phyloP scores from a whole-genome alignment of 2,888 invertebrate species.

The Salticus scenicus region DNA sequence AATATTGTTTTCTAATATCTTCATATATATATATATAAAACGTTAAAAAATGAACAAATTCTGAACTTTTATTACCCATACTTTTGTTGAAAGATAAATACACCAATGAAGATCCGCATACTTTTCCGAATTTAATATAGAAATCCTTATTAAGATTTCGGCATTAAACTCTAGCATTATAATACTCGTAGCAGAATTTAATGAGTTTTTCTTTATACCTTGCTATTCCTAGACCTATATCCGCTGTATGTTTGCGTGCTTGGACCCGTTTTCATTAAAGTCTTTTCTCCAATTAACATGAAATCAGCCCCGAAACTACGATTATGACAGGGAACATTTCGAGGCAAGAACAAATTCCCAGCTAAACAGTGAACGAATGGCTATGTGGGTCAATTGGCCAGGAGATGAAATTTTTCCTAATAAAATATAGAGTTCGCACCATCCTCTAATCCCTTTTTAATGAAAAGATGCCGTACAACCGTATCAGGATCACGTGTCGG shows the following conservation, averaged over 20 bases:
- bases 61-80: no score
- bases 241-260: background rate
- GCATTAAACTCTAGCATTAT: background rate
- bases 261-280: background rate
- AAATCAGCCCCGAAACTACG: background rate
- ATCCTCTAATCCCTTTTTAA: constrained; percentile 42
- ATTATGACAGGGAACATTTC: background rate
- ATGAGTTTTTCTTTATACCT: background rate
- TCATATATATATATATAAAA: no score
- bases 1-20: no score
- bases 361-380: constrained; percentile 1
- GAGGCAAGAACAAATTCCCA: background rate
- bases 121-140: no score
- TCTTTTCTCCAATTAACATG: background rate
- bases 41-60: no score
- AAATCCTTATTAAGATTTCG: background rate
- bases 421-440: constrained; percentile 3
- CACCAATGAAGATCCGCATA: no score
- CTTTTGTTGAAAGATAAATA: no score
- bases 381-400: constrained; percentile 51
- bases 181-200: background rate
- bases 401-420: constrained; percentile 17
- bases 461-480: constrained; percentile 33
- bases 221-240: background rate
- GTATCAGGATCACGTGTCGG: constrained; percentile 1